These are phyloP conservation scores for Carettochelys insculpta DNA, from an alignment of 2,113 vertebrate genomes.

Conservation along the genomic window DNA sequence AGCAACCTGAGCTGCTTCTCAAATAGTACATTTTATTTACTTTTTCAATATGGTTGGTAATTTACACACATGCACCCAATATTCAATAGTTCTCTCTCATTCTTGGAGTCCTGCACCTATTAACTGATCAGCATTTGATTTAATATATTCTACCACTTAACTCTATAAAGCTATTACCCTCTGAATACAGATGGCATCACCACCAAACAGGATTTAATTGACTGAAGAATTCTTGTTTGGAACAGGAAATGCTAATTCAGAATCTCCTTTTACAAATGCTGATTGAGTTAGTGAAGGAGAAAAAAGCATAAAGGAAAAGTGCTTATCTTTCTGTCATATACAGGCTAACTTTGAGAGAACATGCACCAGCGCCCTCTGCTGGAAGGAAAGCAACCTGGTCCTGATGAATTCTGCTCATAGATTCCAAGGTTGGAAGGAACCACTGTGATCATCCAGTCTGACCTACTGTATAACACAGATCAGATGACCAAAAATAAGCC, in stretches of 20 bases:
- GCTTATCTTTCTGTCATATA: not conserved
- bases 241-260: not conserved
- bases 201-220: not conserved
- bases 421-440: not conserved
- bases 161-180: not conserved
- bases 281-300: not conserved
- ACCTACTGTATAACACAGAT: not conserved
- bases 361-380: constrained; percentile 36
- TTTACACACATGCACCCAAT: not conserved
- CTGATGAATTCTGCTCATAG: not conserved
- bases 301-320: not conserved
- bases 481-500: not conserved
- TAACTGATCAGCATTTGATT: not conserved
- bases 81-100: not conserved
- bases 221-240: not conserved
- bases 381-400: not conserved
- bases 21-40: not conserved
- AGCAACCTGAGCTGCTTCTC: not conserved
- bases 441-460: not conserved
- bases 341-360: not conserved
- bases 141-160: not conserved
- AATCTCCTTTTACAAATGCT: not conserved
- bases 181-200: not conserved
- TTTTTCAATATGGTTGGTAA: not conserved
- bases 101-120: not conserved